Conservation (phyloP, 2,797 vertebrate genomes). For the Linurgus olivaceus region DNA sequence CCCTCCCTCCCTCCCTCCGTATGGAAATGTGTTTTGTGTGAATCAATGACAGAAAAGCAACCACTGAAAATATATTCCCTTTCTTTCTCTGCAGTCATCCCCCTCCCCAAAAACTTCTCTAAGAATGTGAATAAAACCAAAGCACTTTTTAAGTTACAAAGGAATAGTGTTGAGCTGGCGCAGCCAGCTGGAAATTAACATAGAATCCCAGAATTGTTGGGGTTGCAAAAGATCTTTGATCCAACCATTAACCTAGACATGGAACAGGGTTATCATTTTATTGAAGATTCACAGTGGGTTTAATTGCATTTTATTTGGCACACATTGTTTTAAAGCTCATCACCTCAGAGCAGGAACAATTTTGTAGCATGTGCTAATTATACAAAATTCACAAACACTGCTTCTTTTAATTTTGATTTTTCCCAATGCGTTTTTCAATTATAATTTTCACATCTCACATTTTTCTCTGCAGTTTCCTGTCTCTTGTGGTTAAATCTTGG, state of each 20-base stretch:
- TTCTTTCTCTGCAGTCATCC: background rate
- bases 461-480: background rate
- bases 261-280: background rate
- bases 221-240: background rate
- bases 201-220: background rate
- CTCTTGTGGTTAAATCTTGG: slow-evolving; percentile 9
- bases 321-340: background rate
- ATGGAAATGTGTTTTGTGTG: background rate
- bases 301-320: background rate
- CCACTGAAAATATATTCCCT: background rate
- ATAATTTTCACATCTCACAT: background rate
- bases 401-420: background rate
- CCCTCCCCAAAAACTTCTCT: background rate
- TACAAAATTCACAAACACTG: background rate
- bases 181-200: background rate
- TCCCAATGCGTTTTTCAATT: background rate
- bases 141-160: background rate
- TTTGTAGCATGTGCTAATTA: background rate
- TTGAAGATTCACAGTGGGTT: background rate
- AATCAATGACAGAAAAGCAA: background rate
- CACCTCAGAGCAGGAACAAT: background rate
- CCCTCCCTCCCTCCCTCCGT: background rate
- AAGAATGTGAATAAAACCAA: background rate
- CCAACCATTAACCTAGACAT: background rate
- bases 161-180: background rate